phyloP scores from a whole-genome alignment of 23 tunicate genomes.

The Halocynthia aurantium region DNA sequence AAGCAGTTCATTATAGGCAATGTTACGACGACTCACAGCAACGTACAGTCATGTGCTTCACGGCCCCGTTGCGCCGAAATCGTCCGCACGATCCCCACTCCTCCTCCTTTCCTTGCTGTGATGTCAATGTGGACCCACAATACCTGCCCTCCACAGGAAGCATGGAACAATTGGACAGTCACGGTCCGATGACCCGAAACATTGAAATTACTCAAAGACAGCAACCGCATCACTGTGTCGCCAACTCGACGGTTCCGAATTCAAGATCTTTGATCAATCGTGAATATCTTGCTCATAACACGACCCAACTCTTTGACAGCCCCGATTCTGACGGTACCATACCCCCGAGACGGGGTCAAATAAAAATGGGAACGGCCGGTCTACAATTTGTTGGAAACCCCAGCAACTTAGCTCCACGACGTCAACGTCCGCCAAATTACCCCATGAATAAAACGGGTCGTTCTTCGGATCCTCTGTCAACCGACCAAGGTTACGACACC shows the following conservation, averaged over 20 bases:
- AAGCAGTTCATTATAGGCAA: conserved; percentile 30
- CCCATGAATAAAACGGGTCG: conserved; percentile 15
- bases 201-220: background rate
- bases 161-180: conserved; percentile 7
- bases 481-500: conserved; percentile 96
- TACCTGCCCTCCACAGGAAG: background rate
- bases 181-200: background rate
- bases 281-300: conserved; percentile 4
- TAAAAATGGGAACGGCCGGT: conserved; percentile 14
- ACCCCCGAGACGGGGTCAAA: conserved; percentile 3
- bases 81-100: background rate
- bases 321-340: background rate
- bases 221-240: background rate
- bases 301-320: background rate
- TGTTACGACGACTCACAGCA: conserved; percentile 38
- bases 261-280: background rate
- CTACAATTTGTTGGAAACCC: conserved; percentile 5
- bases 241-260: background rate
- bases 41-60: conserved; percentile 5
- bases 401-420: background rate
- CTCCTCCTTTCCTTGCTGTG: conserved; percentile 15
- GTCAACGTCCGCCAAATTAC: conserved; percentile 6
- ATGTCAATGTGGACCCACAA: background rate
- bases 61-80: conserved; percentile 7
- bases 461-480: conserved; percentile 79